A percentile compares a stretch with the other conserved stretches of the same genome.
Conservation (phyloP, 2,113 vertebrate species). For the Recurvirostra avosetta region DNA sequence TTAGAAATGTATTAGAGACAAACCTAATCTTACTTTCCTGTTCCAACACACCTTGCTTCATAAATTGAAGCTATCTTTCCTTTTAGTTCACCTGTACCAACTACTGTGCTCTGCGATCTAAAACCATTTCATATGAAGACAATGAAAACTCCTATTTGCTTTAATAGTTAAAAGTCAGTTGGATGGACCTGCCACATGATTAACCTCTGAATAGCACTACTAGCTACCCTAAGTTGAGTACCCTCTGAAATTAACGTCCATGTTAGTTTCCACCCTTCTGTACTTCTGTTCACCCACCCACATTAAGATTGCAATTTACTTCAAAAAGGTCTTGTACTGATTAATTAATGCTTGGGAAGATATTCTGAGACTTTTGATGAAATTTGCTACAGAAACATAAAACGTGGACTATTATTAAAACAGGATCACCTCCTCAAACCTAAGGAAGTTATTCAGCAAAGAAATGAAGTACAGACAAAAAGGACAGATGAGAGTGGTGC, state of each 20-base stretch:
- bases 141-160: constrained; percentile 1
- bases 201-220: not conserved
- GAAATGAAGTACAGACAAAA: not conserved
- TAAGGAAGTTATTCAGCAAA: not conserved
- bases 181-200: not conserved
- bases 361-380: not conserved
- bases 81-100: not conserved
- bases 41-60: not conserved
- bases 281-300: not conserved
- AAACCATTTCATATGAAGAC: not conserved
- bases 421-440: not conserved
- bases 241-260: not conserved
- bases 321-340: constrained; percentile 2
- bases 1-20: not conserved
- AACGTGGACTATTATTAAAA: not conserved
- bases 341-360: not conserved
- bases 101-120: not conserved
- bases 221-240: not conserved
- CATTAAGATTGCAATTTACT: not conserved
- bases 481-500: not conserved
- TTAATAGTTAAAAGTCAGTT: constrained; percentile 15
- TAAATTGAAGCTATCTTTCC: not conserved
- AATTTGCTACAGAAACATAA: not conserved
- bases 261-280: not conserved
- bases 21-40: not conserved